Percentiles rank a stretch among this genome's conserved stretches.
These are phyloP conservation scores for Dynastes grantii DNA, from an alignment of 2,888 invertebrate genomes.

Conservation along the genomic window DNA sequence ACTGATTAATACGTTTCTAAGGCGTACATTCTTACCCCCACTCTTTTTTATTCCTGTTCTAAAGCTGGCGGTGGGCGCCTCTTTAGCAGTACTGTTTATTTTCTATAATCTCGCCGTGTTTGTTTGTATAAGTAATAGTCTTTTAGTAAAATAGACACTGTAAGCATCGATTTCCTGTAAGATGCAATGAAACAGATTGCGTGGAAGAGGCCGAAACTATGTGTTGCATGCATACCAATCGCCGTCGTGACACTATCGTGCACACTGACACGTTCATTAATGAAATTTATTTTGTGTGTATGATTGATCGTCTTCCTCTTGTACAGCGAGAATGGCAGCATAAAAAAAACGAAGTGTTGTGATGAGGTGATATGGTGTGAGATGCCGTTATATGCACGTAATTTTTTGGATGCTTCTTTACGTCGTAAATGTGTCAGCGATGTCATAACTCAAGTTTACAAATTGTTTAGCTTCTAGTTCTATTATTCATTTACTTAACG, in stretches of 20 bases:
- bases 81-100: constrained; percentile 22
- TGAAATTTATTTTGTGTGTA: constrained; percentile 22
- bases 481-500: constrained; percentile 15
- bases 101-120: constrained; percentile 37
- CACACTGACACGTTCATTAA: constrained; percentile 17
- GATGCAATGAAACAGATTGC: constrained; percentile 39
- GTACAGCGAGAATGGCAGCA: neutral
- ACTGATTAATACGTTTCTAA: constrained; percentile 39
- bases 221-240: neutral
- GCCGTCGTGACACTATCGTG: too few relatives aligned
- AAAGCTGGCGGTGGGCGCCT: neutral
- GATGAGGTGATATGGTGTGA: neutral
- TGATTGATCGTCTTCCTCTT: constrained; percentile 13
- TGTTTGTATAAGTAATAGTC: constrained; percentile 42
- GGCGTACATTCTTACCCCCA: neutral
- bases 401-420: neutral
- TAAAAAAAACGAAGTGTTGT: neutral
- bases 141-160: constrained; percentile 43
- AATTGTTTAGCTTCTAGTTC: constrained; percentile 3
- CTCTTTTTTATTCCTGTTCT: constrained; percentile 5
- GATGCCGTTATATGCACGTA: neutral
- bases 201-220: constrained; percentile 5
- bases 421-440: constrained; percentile 15
- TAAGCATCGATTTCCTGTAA: constrained; percentile 41
- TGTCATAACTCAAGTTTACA: constrained; percentile 19